Evolutionary conservation across 2,113 vertebrate species (phyloP).

Genomic region (Indri indri): DNA sequence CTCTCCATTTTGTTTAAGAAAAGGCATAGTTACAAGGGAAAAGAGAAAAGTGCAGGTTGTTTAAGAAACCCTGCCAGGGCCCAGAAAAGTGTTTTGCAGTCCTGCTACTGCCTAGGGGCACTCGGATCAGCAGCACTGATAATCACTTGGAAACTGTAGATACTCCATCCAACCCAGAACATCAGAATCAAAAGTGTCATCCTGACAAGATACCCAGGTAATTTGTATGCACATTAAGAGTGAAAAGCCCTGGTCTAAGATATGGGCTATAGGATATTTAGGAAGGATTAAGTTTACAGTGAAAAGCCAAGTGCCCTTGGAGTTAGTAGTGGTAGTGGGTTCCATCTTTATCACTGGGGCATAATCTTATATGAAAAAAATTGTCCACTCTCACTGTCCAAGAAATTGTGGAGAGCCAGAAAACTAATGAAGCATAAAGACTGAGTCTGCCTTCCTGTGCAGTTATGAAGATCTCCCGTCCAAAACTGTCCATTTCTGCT

Average conservation of each 20-base stretch:
- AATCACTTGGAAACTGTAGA: background rate
- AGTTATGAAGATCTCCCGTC: background rate
- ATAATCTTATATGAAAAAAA: background rate
- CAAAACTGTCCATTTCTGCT: background rate
- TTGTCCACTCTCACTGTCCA: background rate
- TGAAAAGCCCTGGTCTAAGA: background rate
- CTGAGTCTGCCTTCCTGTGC: background rate
- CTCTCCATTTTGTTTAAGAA: background rate
- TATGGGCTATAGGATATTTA: background rate
- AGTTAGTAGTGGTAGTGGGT: background rate
- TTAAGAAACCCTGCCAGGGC: background rate
- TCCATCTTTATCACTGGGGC: background rate
- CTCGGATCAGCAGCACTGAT: rapidly evolving
- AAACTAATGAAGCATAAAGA: background rate
- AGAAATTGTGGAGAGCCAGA: background rate
- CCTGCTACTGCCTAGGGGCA: background rate
- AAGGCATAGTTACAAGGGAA: background rate
- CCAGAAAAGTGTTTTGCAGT: background rate
- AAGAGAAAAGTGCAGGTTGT: background rate
- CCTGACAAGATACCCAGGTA: background rate
- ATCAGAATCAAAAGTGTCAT: background rate
- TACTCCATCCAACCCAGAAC: background rate
- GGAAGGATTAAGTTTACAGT: background rate
- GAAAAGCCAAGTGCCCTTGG: background rate
- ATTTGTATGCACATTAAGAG: background rate